A percentile compares a stretch with the other conserved stretches of the same genome.
phyloP scores from a whole-genome alignment of 2,888 invertebrate genomes.

The Nycteola revayana region DNA sequence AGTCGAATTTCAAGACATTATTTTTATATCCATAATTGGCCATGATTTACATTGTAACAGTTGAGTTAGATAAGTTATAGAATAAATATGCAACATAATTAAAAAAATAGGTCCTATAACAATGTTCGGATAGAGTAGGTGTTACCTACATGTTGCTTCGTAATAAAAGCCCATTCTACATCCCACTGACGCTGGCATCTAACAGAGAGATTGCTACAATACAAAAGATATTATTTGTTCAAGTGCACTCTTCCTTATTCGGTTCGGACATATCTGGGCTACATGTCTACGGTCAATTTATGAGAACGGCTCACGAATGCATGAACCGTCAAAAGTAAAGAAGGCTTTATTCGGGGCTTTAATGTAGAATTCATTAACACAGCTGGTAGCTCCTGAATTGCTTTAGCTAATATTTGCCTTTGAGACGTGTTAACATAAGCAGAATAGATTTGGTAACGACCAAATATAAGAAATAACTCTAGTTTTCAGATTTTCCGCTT shows the following conservation, averaged over 20 bases:
- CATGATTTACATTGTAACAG: too few relatives aligned
- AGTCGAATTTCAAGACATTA: too few relatives aligned
- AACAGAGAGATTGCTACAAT: conserved; percentile 42
- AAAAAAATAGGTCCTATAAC: conserved; percentile 27
- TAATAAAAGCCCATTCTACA: conserved; percentile 45
- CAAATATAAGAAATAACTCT: too few relatives aligned
- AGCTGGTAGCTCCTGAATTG: conserved; percentile 17
- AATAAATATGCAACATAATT: conserved; percentile 27
- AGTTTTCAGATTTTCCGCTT: too few relatives aligned
- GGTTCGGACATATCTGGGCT: conserved; percentile 33
- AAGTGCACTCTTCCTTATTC: conserved; percentile 68
- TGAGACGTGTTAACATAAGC: too few relatives aligned
- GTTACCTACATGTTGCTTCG: conserved; percentile 39
- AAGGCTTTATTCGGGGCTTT: conserved; percentile 29
- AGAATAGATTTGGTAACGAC: background rate
- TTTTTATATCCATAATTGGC: too few relatives aligned
- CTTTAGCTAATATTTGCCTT: conserved; percentile 1
- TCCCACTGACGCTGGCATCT: conserved; percentile 47
- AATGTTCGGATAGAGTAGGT: conserved; percentile 43
- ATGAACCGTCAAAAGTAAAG: conserved; percentile 32
- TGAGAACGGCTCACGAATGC: conserved; percentile 27
- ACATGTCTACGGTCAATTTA: conserved; percentile 37
- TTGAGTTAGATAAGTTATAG: too few relatives aligned
- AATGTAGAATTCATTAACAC: conserved; percentile 16
- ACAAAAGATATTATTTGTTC: conserved; percentile 60